Evolutionary conservation across 2,797 vertebrate species (phyloP).

Genomic region (Psittacula derbiana): DNA sequence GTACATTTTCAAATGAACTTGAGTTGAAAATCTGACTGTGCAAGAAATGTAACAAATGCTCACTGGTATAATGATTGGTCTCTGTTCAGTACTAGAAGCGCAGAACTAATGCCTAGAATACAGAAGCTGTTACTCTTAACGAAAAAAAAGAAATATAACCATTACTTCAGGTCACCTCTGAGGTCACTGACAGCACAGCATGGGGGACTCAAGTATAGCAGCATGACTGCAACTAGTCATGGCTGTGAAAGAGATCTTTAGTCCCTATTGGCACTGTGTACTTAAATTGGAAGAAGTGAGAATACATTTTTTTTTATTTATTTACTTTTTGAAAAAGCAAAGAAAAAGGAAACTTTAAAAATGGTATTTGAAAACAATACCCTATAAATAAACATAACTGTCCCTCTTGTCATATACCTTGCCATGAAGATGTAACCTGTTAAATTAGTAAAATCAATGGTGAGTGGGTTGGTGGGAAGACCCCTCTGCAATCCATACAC

Average conservation of each 20-base stretch:
- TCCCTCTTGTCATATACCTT: not conserved
- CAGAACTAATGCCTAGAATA: constrained; percentile 7
- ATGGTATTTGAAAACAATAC: not conserved
- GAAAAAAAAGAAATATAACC: not conserved
- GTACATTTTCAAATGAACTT: not conserved
- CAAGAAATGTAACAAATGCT: not conserved
- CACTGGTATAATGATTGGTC: not conserved
- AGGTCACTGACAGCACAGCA: constrained; percentile 46
- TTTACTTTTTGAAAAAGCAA: not conserved
- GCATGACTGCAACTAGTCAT: not conserved
- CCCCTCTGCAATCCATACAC: not conserved
- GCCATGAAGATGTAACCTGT: not conserved
- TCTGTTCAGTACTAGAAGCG: not conserved
- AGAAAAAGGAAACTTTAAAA: not conserved
- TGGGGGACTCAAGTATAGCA: constrained; percentile 40
- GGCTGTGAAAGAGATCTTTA: constrained; percentile 38
- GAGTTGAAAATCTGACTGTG: not conserved
- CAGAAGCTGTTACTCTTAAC: constrained; percentile 13
- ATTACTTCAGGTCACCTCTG: constrained; percentile 41
- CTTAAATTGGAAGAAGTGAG: constrained; percentile 2
- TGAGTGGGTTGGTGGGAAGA: not conserved
- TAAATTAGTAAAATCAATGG: not conserved
- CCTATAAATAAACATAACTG: not conserved
- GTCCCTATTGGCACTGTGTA: not conserved
- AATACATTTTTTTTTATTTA: not conserved